Percentiles rank a stretch among this genome's conserved stretches.
Evolutionary conservation across 2,113 vertebrate genomes (phyloP).

Genomic region (Zeus faber): DNA sequence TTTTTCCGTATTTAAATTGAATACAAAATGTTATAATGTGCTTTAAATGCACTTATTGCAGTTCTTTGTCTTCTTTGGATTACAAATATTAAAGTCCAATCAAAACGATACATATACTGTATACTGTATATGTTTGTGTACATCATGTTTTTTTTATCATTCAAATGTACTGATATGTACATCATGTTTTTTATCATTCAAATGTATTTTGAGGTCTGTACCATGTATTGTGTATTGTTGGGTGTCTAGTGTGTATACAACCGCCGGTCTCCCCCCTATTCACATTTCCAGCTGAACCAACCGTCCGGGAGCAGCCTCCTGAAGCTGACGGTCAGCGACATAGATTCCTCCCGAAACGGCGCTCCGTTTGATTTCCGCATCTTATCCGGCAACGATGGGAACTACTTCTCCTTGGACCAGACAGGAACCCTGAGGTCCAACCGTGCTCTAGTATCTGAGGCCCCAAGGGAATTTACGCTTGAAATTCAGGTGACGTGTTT

Average conservation of each 20-base stretch:
- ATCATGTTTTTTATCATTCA: no score
- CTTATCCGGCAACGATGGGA: constrained; percentile 86
- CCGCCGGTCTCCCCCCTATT: background rate
- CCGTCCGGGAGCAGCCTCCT: constrained; percentile 86
- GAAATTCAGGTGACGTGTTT: constrained; percentile 85
- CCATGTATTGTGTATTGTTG: no score
- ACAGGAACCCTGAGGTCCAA: constrained; percentile 82
- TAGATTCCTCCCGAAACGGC: constrained; percentile 90
- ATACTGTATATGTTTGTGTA: no score
- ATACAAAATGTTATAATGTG: no score
- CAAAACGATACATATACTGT: no score
- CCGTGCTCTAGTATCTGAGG: constrained; percentile 79
- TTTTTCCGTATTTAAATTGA: no score
- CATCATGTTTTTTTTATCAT: no score
- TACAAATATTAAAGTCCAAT: no score
- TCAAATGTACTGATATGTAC: no score
- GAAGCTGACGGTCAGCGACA: constrained; percentile 88
- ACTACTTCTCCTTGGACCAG: constrained; percentile 84
- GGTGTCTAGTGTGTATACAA: background rate
- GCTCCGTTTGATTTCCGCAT: constrained; percentile 90
- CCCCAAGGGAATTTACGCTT: constrained; percentile 83
- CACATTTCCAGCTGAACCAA: constrained; percentile 83
- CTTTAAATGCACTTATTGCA: no score
- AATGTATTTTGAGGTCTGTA: no score
- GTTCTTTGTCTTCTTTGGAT: no score